Percentiles rank a stretch among this genome's conserved stretches.
Conservation (phyloP, 2,113 vertebrate species). For the Columbina picui region DNA sequence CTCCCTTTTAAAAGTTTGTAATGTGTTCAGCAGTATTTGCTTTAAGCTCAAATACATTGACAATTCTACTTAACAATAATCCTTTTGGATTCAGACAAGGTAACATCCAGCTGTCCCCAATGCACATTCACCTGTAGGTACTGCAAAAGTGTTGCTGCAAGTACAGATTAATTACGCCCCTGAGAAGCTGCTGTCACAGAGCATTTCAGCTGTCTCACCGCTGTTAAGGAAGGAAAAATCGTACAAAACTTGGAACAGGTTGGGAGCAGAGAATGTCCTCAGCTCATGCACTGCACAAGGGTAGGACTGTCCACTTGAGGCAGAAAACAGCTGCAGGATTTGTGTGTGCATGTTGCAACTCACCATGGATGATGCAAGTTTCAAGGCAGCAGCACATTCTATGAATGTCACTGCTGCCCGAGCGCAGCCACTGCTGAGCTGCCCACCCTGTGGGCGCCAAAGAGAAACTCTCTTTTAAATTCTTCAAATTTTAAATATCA, state of each 20-base stretch:
- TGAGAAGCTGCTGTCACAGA: neutral
- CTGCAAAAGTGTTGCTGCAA: neutral
- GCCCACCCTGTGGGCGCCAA: neutral
- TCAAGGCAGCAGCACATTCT: neutral
- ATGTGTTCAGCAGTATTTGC: neutral
- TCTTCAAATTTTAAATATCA: neutral
- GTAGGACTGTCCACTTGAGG: neutral
- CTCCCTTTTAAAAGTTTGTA: neutral
- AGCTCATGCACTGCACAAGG: accelerated
- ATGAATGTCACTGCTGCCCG: accelerated
- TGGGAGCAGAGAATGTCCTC: neutral
- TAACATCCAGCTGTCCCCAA: neutral
- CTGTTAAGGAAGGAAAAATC: neutral
- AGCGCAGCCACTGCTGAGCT: accelerated
- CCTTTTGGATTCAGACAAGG: neutral
- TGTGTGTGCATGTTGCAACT: neutral
- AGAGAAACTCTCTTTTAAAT: neutral
- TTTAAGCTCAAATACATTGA: neutral
- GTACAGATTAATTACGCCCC: neutral
- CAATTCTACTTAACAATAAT: accelerated
- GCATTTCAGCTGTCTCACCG: neutral
- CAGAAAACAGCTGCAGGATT: neutral
- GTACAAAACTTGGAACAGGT: neutral
- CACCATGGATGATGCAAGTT: neutral
- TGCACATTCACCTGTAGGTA: neutral